These are phyloP conservation scores for Diphyllodes magnificus DNA, from an alignment of 2,113 vertebrate species.

Conservation along the genomic window DNA sequence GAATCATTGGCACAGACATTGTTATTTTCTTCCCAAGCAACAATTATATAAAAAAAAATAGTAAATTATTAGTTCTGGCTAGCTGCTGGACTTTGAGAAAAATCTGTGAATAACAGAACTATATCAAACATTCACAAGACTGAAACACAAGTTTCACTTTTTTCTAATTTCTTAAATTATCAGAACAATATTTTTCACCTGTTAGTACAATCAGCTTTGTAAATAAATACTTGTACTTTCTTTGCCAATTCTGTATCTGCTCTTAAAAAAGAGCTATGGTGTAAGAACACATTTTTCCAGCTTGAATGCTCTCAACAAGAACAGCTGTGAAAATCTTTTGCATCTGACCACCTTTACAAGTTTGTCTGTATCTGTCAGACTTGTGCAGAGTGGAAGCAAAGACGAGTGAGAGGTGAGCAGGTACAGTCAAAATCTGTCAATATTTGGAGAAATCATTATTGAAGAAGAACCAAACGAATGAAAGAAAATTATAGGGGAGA, in stretches of 20 bases:
- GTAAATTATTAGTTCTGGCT: background rate
- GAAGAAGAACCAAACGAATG: background rate
- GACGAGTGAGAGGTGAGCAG: background rate
- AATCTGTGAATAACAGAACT: background rate
- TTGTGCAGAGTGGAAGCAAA: background rate
- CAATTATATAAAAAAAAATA: background rate
- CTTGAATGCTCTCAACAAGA: background rate
- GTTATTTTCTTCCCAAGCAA: background rate
- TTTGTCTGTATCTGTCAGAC: background rate
- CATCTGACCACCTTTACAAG: background rate
- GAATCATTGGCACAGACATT: background rate
- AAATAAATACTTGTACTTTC: background rate
- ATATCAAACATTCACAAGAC: background rate
- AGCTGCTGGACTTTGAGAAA: background rate
- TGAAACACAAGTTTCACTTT: background rate
- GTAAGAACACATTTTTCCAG: background rate
- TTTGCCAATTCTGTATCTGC: background rate
- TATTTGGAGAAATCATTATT: background rate
- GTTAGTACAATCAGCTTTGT: background rate
- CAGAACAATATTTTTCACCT: background rate
- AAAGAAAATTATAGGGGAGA: background rate
- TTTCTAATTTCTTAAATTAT: background rate
- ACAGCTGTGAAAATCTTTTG: background rate
- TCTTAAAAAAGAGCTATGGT: background rate
- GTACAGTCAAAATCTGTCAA: background rate